phyloP scores from a whole-genome alignment of 1,140 invertebrate species.

The Agrilus planipennis region DNA sequence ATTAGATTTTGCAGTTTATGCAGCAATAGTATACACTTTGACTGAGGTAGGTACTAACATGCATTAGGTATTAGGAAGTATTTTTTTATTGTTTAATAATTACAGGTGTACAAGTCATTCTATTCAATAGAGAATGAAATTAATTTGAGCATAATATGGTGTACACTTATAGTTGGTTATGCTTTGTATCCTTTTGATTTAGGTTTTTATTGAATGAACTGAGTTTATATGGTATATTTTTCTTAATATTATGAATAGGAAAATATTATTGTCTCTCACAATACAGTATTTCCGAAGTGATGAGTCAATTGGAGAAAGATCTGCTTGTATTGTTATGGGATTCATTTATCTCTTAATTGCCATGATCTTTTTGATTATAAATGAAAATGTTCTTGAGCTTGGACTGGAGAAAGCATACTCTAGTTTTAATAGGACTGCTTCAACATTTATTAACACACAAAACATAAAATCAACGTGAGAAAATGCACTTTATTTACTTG shows the following conservation, averaged over 20 bases:
- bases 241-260: slow-evolving; percentile 47
- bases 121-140: slow-evolving; percentile 77
- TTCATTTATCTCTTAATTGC: slow-evolving; percentile 82
- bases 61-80: too few relatives aligned
- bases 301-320: slow-evolving; percentile 88
- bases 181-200: slow-evolving; percentile 57
- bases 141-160: slow-evolving; percentile 93
- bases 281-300: slow-evolving; percentile 83
- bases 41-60: slow-evolving; percentile 71
- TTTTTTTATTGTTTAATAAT: slow-evolving; percentile 18
- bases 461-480: slow-evolving; percentile 69
- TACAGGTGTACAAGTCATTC: slow-evolving; percentile 64
- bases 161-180: slow-evolving; percentile 75
- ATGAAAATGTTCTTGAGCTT: slow-evolving; percentile 82
- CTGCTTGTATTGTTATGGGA: slow-evolving; percentile 83
- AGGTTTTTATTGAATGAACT: slow-evolving; percentile 3
- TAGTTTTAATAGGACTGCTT: slow-evolving; percentile 82
- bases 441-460: slow-evolving; percentile 72
- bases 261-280: slow-evolving; percentile 73
- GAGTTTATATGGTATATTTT: slow-evolving; percentile 18
- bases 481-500: too few relatives aligned
- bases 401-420: slow-evolving; percentile 81
- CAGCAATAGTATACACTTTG: slow-evolving; percentile 71
- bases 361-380: slow-evolving; percentile 85
- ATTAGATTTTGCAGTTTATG: slow-evolving; percentile 83